Evolutionary conservation across 2,113 vertebrate genomes (phyloP).

Genomic region (Beaufortia kweichowensis): DNA sequence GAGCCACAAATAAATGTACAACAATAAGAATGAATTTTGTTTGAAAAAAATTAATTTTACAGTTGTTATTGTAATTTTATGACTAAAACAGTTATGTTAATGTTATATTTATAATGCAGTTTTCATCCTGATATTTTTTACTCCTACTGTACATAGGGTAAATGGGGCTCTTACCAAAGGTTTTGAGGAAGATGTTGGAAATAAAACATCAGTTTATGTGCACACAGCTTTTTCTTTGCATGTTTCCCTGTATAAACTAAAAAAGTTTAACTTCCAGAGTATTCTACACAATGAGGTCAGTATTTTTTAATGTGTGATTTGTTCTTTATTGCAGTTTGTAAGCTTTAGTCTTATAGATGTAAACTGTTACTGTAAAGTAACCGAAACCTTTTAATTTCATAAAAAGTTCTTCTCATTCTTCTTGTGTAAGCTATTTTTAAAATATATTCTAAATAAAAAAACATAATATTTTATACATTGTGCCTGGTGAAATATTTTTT

Average conservation of each 20-base stretch:
- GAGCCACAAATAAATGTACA: no score
- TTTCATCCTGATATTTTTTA: not conserved
- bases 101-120: not conserved
- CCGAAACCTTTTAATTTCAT: no score
- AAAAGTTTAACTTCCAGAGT: conserved; percentile 67
- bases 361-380: no score
- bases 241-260: conserved; percentile 20
- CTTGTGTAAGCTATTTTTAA: no score
- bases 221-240: conserved; percentile 82
- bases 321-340: no score
- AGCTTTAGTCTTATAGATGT: no score
- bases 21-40: no score
- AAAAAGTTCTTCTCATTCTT: no score
- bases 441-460: no score
- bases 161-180: conserved; percentile 80
- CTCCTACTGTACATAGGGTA: conserved; percentile 73
- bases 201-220: conserved; percentile 85
- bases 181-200: conserved; percentile 86
- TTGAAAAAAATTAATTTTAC: no score
- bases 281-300: conserved; percentile 77
- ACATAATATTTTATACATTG: no score
- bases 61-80: not conserved
- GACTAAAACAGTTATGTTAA: not conserved
- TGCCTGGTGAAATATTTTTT: no score
- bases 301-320: not conserved